A percentile compares a stretch with the other conserved stretches of the same genome.
Conservation (phyloP, 2,797 vertebrate species). For the Scolopax rusticola region DNA sequence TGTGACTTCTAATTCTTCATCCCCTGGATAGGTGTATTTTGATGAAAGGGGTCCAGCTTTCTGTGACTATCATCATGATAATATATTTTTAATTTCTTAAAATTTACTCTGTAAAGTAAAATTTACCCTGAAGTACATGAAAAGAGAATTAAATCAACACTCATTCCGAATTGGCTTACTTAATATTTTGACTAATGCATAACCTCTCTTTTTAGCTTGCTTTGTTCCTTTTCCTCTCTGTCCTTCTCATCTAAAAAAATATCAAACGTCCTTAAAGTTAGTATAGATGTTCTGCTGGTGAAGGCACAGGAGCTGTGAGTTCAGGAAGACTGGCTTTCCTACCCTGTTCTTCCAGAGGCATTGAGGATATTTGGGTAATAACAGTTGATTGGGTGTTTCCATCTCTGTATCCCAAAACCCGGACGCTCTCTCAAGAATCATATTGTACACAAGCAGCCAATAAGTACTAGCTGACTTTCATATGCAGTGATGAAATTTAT, state of each 20-base stretch:
- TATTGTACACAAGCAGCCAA: not conserved
- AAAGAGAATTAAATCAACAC: not conserved
- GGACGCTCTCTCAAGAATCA: not conserved
- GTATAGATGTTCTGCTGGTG: not conserved
- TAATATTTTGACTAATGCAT: not conserved
- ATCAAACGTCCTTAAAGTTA: not conserved
- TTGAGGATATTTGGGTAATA: not conserved
- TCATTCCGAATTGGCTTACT: not conserved
- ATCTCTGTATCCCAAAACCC: not conserved
- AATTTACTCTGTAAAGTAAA: not conserved
- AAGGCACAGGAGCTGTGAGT: not conserved
- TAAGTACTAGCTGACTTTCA: not conserved
- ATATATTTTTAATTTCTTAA: not conserved
- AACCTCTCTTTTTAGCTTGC: not conserved
- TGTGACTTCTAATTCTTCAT: not conserved
- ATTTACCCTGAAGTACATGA: not conserved
- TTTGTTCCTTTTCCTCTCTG: not conserved
- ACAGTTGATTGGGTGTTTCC: not conserved
- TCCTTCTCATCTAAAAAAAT: not conserved
- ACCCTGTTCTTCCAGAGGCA: not conserved
- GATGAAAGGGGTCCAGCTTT: not conserved
- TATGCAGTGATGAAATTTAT: slow-evolving; percentile 24
- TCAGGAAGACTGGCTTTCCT: not conserved
- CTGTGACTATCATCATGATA: not conserved
- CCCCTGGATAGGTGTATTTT: not conserved